Evolutionary conservation across 2,113 vertebrate genomes (phyloP).

Genomic region (Typhlomys cinereus): DNA sequence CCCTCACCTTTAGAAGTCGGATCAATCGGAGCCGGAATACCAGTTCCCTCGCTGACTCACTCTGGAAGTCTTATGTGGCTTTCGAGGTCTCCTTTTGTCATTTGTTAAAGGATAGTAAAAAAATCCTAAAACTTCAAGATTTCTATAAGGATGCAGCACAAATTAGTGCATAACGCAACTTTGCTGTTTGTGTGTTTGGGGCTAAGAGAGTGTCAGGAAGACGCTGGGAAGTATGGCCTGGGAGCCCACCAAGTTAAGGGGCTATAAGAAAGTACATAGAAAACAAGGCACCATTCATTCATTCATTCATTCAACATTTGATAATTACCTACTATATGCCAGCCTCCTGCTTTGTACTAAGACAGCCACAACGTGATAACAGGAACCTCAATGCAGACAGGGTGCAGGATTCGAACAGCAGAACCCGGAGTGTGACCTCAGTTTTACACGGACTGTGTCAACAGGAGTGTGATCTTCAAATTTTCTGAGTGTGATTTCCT

Average conservation of each 20-base stretch:
- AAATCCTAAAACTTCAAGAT: background rate
- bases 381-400: background rate
- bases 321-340: background rate
- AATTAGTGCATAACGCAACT: background rate
- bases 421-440: background rate
- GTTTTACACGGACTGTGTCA: constrained; percentile 14
- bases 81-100: background rate
- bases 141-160: background rate
- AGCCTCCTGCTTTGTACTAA: background rate
- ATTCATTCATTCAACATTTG: background rate
- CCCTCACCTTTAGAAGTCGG: constrained; percentile 18
- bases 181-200: background rate
- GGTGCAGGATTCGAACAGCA: background rate
- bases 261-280: background rate
- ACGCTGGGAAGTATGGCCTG: background rate
- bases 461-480: background rate
- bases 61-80: background rate
- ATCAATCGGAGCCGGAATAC: background rate
- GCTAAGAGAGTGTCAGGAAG: background rate
- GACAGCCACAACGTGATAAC: background rate
- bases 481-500: background rate
- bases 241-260: background rate
- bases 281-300: constrained; percentile 15
- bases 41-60: background rate
- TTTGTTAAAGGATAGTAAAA: background rate